phyloP scores from a whole-genome alignment of 2,797 vertebrate species.

The Phrynocephalus guinanensis region DNA sequence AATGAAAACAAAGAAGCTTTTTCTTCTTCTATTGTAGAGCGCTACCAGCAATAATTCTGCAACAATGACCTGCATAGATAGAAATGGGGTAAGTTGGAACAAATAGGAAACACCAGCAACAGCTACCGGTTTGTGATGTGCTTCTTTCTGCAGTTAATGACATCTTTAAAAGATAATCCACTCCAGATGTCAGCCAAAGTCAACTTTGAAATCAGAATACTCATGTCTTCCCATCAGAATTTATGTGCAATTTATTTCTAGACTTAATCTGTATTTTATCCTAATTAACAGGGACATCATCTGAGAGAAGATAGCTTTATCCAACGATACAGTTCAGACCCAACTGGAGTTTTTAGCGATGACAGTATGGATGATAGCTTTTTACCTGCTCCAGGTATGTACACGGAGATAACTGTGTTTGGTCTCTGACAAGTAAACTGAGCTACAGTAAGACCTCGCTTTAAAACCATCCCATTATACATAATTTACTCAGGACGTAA shows the following conservation, averaged over 20 bases:
- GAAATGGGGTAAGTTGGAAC: slow-evolving; percentile 86
- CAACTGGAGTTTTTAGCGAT: slow-evolving; percentile 78
- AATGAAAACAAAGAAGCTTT: background rate
- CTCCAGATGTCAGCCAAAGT: background rate
- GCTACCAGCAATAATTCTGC: slow-evolving; percentile 86
- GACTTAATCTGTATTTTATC: background rate
- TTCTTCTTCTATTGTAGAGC: slow-evolving; percentile 81
- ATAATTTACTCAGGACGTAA: no score
- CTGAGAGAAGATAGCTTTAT: slow-evolving; percentile 86
- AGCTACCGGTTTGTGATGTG: background rate
- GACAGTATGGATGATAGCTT: slow-evolving; percentile 81
- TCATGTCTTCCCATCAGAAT: background rate
- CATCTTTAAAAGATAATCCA: background rate
- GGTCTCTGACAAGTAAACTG: background rate
- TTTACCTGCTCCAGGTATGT: slow-evolving; percentile 88
- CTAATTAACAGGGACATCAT: slow-evolving; percentile 81
- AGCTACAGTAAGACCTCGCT: no score
- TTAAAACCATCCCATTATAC: no score
- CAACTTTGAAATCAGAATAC: background rate
- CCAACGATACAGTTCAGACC: slow-evolving; percentile 91
- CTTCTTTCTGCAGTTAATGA: background rate
- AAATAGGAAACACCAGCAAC: background rate
- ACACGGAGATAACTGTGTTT: background rate
- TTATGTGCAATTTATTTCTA: background rate
- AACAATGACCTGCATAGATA: slow-evolving; percentile 80